Evolutionary conservation across 2,113 vertebrate genomes (phyloP).

Genomic region (Isurus oxyrinchus): DNA sequence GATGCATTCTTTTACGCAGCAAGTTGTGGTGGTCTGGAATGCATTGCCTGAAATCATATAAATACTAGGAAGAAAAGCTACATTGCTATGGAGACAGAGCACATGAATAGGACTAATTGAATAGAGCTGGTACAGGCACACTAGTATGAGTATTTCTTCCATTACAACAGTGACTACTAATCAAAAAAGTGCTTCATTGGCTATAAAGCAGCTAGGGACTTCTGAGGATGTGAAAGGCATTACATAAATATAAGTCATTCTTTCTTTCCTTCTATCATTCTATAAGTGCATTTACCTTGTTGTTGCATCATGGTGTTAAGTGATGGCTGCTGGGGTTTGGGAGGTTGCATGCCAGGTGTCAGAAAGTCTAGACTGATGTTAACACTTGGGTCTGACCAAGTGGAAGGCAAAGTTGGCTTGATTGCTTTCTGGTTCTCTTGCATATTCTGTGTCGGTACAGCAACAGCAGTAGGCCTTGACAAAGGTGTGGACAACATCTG

Average conservation of each 20-base stretch:
- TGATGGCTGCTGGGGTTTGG: conserved; percentile 80
- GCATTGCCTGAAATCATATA: not conserved
- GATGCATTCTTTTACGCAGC: not conserved
- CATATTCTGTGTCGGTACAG: conserved; percentile 67
- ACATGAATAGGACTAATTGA: not conserved
- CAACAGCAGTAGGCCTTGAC: conserved; percentile 60
- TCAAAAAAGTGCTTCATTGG: not conserved
- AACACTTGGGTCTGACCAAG: conserved; percentile 89
- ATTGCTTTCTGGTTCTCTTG: conserved; percentile 68
- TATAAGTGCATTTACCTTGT: conserved; percentile 58
- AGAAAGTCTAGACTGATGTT: conserved; percentile 97
- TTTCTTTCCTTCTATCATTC: not conserved
- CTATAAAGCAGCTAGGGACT: not conserved
- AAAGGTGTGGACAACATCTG: conserved; percentile 67
- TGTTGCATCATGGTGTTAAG: conserved; percentile 93
- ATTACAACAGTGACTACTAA: not conserved
- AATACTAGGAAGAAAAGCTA: not conserved
- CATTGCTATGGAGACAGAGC: not conserved
- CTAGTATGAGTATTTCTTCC: not conserved
- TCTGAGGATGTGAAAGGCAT: not conserved
- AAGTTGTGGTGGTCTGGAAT: not conserved
- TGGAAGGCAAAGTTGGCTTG: conserved; percentile 79
- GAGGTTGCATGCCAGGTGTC: conserved; percentile 81
- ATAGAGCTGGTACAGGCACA: not conserved
- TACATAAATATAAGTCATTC: not conserved